A percentile compares a stretch with the other conserved stretches of the same genome.
Conservation (phyloP, 2,113 vertebrate genomes). For the Plotosus lineatus region DNA sequence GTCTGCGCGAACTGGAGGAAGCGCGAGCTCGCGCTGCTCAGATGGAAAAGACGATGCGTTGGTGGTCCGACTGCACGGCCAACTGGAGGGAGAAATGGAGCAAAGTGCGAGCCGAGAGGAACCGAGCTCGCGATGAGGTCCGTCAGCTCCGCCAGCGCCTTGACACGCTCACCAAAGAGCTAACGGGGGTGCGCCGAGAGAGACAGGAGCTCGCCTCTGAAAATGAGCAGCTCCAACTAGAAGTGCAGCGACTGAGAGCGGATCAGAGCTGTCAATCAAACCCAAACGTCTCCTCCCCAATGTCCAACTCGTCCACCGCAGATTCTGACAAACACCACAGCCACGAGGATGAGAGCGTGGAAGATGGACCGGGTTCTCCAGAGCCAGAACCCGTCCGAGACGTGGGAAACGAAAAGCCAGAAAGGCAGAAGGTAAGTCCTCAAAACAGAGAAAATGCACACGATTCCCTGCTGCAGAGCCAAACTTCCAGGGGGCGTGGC, state of each 20-base stretch:
- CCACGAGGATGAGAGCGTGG: slow-evolving; percentile 60
- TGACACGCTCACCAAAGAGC: slow-evolving; percentile 90
- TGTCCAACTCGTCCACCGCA: slow-evolving; percentile 59
- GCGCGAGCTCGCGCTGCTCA: slow-evolving; percentile 88
- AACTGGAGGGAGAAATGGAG: slow-evolving; percentile 99
- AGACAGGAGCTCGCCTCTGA: slow-evolving; percentile 83
- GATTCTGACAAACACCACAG: slow-evolving; percentile 51
- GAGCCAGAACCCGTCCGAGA: slow-evolving; percentile 90
- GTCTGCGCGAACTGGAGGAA: slow-evolving; percentile 91
- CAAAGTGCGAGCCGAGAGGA: slow-evolving; percentile 93
- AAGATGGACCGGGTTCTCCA: slow-evolving; percentile 61
- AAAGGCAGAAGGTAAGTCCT: slow-evolving; percentile 67
- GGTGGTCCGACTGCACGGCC: slow-evolving; percentile 98
- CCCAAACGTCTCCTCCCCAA: slow-evolving; percentile 33
- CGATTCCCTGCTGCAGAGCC: not conserved
- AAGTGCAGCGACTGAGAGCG: slow-evolving; percentile 61
- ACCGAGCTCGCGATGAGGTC: slow-evolving; percentile 90
- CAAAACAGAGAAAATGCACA: not conserved
- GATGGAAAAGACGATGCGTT: slow-evolving; percentile 99
- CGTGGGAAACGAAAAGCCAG: slow-evolving; percentile 73
- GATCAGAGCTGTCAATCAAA: slow-evolving; percentile 39
- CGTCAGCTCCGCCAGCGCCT: slow-evolving; percentile 89
- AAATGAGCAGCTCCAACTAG: slow-evolving; percentile 75
- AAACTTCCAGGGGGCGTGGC: not conserved
- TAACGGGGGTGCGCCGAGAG: slow-evolving; percentile 82